Evolutionary conservation across 92 coral and sea anemone genomes (phyloP), one percentile per base, ranked within the genome.

Genomic region (Epizoanthus fatuus): DNA sequence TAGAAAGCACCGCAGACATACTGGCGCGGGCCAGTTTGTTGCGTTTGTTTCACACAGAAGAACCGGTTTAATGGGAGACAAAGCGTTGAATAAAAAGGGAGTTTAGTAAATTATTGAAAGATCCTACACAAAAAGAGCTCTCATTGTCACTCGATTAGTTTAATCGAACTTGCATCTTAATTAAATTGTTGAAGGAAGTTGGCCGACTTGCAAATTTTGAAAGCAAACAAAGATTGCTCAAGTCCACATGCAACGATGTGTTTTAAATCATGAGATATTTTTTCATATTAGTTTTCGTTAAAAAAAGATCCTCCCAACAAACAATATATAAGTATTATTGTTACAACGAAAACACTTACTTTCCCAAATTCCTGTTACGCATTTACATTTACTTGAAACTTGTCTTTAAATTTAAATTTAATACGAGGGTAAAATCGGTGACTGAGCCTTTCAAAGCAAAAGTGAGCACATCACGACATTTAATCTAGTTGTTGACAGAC

Each of bases 91-190:
- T 57, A 77, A 77, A 17, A 55, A 16, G 69, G 82, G 82, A 60
- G 70, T 71, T 59, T 62, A 58, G 57, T 77, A 77, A 60, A 62
- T 77, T 77, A 62, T 77, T 77, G 82, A 77, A 77, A 42, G 82
- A 42, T 77, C 82, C 70, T 20, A 17, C 7, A 77, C 82, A 77
- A 77, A 77, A 77, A 45, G 81, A 20, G 70, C 25, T 3, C 40
- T 52, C 3, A 77, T 62, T 77, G 82, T 58, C 40, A 60, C 69
- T 77, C 47, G 82, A 77, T 77, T 69, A 77, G 53, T 77, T 77
- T 77, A 77, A 77, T 77, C 82, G 62, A 77, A 44, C 82, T 60
- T 77, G 82, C 71, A 77, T 77, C 70, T 77, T 77, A 77, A 77
- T 77, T 77, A 44, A 59, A 44, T 45, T 42, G 71, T 69, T 42